Base-by-base conservation (phyloP, 2,888 invertebrate species). In the Drosophila buzzatii region DNA sequence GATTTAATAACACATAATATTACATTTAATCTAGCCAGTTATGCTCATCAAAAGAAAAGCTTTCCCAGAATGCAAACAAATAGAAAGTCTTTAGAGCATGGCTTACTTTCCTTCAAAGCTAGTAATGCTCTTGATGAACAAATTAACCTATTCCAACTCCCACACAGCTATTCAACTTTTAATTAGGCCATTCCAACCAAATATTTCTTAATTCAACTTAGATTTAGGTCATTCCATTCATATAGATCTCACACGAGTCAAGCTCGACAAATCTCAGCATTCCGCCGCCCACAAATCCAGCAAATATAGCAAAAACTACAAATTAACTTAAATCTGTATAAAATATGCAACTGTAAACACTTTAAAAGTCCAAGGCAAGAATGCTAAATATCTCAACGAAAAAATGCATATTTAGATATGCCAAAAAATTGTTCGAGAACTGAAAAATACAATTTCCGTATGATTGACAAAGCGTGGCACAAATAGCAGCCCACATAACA, bases 381-480 rank as follows among this genome's bases (percentile, higher is more conserved):
- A 60, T 63, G 62, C 45, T 53, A 55, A 45, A 58, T 27, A 18
- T 31, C 12, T 23, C 14, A 39, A 59, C n/a, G 14, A 45, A 58
- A 18, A 51, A 52, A 18, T 65, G 45, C 44, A 69, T 57, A 75
- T 52, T 33, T 49, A 27, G n/a, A 42, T 41, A 18, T 8, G 18
- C 20, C 14, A 41, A 59, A 60, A 58, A 59, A 45, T 56, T 42
- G 64, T 59, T 63, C 18, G 18, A 51, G 52, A 52, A 35, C 18
- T 7, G 14, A 35, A 45, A 42, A 59, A 74, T n/a, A 16, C 18
- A 14, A 59, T 68, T 79, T 80, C 79, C 76, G 78, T 47, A 49
- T 76, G 69, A 72, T 69, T 80, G 81, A 80, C 81, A 76, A 76
- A 66, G 61, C 68, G 68, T 61, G 68, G 65, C 71, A 71, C 57